Evolutionary conservation across 2,888 invertebrate species (phyloP).

Genomic region (Acanthoscelides obtectus): DNA sequence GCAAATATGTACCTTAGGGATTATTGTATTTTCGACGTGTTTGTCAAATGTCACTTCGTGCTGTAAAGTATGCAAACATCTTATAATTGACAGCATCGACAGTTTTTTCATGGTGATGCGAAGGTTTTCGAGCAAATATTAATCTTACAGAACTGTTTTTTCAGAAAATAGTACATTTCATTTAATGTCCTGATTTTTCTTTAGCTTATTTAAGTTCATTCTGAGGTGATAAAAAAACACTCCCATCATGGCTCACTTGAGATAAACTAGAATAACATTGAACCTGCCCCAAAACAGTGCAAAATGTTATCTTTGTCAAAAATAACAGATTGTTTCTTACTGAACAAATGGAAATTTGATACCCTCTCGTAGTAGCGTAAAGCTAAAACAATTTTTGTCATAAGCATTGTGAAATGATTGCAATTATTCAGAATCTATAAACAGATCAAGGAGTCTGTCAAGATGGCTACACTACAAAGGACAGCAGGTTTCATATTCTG

Average conservation of each 20-base stretch:
- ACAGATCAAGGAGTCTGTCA: background rate
- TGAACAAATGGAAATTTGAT: too few relatives aligned
- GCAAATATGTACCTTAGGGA: constrained; percentile 46
- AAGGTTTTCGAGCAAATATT: background rate
- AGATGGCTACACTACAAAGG: background rate
- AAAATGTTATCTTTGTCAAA: too few relatives aligned
- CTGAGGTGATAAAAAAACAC: too few relatives aligned
- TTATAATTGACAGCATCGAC: constrained; percentile 25
- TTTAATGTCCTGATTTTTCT: too few relatives aligned
- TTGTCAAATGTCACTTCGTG: constrained; percentile 45
- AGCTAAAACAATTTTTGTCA: too few relatives aligned
- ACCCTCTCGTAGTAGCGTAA: too few relatives aligned
- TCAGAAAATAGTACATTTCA: background rate
- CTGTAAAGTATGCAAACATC: constrained; percentile 37
- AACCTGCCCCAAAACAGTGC: too few relatives aligned
- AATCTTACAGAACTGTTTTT: background rate
- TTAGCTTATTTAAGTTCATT: too few relatives aligned
- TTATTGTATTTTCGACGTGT: constrained; percentile 46
- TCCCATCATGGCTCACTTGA: too few relatives aligned
- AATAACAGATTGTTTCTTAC: too few relatives aligned
- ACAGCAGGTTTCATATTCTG: background rate
- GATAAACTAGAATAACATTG: too few relatives aligned
- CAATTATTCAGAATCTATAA: background rate
- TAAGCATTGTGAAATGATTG: too few relatives aligned
- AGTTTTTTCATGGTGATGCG: background rate